phyloP scores from a whole-genome alignment of 92 coral and sea anemone genomes.

The Actinostola sp. region DNA sequence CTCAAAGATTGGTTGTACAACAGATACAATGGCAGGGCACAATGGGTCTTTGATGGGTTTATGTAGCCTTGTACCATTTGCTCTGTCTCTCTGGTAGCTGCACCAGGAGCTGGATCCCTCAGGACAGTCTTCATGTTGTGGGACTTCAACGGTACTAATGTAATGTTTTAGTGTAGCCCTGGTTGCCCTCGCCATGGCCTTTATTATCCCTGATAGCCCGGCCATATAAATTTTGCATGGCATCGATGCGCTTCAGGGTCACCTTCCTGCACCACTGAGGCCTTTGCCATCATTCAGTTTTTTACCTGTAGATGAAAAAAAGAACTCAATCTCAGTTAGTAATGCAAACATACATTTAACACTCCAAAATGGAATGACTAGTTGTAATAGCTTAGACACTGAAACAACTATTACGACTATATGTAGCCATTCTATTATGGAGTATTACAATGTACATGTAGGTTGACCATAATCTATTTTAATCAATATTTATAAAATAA shows the following conservation, averaged over 20 bases:
- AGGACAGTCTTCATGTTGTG: slow-evolving; percentile 52
- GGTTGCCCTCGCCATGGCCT: slow-evolving; percentile 48
- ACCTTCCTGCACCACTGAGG: slow-evolving; percentile 43
- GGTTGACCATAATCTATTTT: too few species aligned
- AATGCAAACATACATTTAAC: background rate
- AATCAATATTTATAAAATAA: too few species aligned
- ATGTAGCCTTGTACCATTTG: slow-evolving; percentile 9
- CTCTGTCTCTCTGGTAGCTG: slow-evolving; percentile 48
- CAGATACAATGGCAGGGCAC: slow-evolving; percentile 43
- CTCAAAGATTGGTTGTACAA: slow-evolving; percentile 46
- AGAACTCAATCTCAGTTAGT: background rate
- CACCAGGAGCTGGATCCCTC: slow-evolving; percentile 49
- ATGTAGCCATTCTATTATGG: too few species aligned
- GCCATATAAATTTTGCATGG: slow-evolving; percentile 58
- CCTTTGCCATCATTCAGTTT: slow-evolving; percentile 57
- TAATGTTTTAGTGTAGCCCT: slow-evolving; percentile 56
- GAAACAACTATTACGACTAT: too few species aligned
- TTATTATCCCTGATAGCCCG: slow-evolving; percentile 33
- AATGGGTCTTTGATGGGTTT: slow-evolving; percentile 44
- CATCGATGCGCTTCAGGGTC: slow-evolving; percentile 34
- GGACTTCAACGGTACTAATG: slow-evolving; percentile 34
- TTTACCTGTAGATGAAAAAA: slow-evolving; percentile 23
- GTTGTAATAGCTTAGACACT: background rate
- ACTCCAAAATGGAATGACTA: background rate
- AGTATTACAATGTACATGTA: too few species aligned